Percentiles rank a stretch among this genome's conserved stretches.
These are phyloP conservation scores for Scrobipalpa costella DNA, from an alignment of 2,888 invertebrate genomes.

Conservation along the genomic window DNA sequence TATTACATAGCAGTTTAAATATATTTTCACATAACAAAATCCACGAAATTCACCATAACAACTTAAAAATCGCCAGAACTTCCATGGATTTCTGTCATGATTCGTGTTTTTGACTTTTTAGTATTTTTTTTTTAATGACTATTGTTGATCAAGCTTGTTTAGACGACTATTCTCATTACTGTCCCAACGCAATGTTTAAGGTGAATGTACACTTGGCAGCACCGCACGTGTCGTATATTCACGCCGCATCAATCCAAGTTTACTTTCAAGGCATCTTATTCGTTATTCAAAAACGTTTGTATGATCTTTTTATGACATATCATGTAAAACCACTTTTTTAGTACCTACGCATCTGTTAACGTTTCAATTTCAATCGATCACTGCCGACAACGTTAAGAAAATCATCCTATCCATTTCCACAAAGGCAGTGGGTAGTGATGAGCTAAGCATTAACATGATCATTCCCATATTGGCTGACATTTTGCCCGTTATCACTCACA, in stretches of 20 bases:
- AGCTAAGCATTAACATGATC: too few species aligned
- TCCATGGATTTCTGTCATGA: constrained; percentile 24
- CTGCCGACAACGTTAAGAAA: too few species aligned
- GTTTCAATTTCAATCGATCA: too few species aligned
- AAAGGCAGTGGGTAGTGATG: too few species aligned
- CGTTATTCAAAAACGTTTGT: background rate
- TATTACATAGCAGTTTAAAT: constrained; percentile 12
- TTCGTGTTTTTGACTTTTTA: constrained; percentile 28
- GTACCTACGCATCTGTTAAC: too few species aligned
- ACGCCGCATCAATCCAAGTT: too few species aligned
- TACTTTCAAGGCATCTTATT: background rate
- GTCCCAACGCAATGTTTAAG: background rate
- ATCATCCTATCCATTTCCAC: too few species aligned
- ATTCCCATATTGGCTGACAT: too few species aligned
- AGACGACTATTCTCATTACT: background rate
- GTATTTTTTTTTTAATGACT: constrained; percentile 20
- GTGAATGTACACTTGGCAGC: background rate
- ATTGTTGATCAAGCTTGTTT: background rate
- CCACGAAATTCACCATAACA: constrained; percentile 21
- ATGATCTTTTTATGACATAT: background rate
- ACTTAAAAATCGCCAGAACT: constrained; percentile 22
- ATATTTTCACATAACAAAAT: constrained; percentile 7
- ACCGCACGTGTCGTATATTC: background rate
- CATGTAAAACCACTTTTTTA: too few species aligned
- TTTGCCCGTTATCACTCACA: too few species aligned